Evolutionary conservation across 2,113 vertebrate genomes (phyloP), one percentile per base, ranked within the genome.

Genomic region (Gallinago undulata): DNA sequence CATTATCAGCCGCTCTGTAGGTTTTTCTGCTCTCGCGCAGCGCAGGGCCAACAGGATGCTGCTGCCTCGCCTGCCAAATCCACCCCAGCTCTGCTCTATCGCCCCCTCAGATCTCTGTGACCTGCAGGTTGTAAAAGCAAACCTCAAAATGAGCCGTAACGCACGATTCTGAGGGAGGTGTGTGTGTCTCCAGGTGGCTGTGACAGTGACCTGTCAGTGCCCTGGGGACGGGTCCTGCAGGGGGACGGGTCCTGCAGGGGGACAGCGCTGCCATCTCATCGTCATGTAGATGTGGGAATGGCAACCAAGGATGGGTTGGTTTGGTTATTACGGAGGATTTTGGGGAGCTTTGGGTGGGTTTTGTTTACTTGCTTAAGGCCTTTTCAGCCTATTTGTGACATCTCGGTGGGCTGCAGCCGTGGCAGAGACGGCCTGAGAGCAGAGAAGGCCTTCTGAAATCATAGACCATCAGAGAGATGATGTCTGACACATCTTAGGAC

Each of bases 281-380:
- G 0, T 6, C 13, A 3, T 39, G 43, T 48, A 13, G 47, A 4
- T 22, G 7, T 18, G 30, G 47, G 35, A 23, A 1, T 5, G 66
- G 60, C 22, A 19, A 31, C 63, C 4, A 14, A 25, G 9, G 17
- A 22, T 0, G 4, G 11, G 13, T 11, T 1, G 24, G 1, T n/a
- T 33, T 5, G 13, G 16, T 10, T 25, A 5, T 10, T 7, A 1
- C 2, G 2, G 77, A 30, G 1, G 1, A 4, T 6, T 17, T 67
- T 18, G 23, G 28, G 48, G 13, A 30, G 33, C 13, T n/a, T 13
- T 5, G 31, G 35, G 8, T 84, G 45, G 0, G 0, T 47, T 41
- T 62, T 33, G 3, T 59, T 67, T 30, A 21, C 45, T 31, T 43
- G 6, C 17, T 57, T 16, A 12, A 76, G 63, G 53, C 31, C 31